phyloP scores from a whole-genome alignment of 2,888 invertebrate species.

The Scrobipalpa atriplicella region DNA sequence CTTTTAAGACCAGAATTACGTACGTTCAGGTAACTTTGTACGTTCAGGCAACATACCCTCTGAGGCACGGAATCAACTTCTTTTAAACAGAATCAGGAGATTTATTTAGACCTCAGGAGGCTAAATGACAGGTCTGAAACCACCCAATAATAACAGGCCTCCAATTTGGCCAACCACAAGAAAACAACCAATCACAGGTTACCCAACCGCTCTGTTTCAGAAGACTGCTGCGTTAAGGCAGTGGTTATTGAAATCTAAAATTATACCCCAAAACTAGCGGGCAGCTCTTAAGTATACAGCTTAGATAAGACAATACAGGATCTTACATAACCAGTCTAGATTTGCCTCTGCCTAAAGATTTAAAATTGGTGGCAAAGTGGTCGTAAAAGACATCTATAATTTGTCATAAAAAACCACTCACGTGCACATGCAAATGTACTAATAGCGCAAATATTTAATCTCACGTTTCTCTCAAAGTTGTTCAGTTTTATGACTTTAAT shows the following conservation, averaged over 20 bases:
- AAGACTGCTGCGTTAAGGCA: neutral
- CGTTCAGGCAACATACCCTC: too few relatives aligned
- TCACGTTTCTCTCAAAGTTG: too few relatives aligned
- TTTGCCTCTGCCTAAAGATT: too few relatives aligned
- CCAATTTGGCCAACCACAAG: neutral
- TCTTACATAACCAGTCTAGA: too few relatives aligned
- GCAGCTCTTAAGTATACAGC: neutral
- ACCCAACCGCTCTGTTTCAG: neutral
- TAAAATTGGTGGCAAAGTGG: neutral
- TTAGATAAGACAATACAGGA: neutral
- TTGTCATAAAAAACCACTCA: too few relatives aligned
- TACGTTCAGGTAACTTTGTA: too few relatives aligned
- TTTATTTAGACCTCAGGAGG: neutral
- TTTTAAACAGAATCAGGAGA: too few relatives aligned
- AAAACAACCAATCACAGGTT: conserved; percentile 7
- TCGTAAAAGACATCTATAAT: neutral
- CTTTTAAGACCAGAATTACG: too few relatives aligned
- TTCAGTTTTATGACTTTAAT: too few relatives aligned
- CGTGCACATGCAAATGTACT: too few relatives aligned
- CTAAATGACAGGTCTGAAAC: neutral
- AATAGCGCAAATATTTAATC: too few relatives aligned
- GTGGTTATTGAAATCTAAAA: conserved; percentile 3
- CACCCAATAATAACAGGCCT: neutral
- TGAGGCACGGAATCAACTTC: too few relatives aligned
- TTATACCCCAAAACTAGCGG: neutral